Evolutionary conservation across 2,113 vertebrate species (phyloP).

Genomic region (Odobenus rosmarus): DNA sequence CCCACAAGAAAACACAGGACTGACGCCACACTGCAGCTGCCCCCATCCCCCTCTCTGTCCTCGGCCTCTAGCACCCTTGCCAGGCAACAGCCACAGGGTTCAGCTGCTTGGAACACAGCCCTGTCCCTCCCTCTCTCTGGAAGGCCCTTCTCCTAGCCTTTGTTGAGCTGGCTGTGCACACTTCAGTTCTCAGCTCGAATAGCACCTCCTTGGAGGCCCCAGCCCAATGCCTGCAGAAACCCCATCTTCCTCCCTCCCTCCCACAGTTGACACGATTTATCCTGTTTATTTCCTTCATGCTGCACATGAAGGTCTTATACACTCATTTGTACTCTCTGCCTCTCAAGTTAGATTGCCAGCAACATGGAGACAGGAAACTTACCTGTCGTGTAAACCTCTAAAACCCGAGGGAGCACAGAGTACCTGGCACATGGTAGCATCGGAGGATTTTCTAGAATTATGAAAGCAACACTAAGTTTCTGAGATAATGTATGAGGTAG

Average conservation of each 20-base stretch:
- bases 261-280: not conserved
- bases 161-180: not conserved
- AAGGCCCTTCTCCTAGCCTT: not conserved
- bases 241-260: not conserved
- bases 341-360: not conserved
- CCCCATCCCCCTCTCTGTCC: not conserved
- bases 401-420: not conserved
- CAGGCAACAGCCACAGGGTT: no score
- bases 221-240: not conserved
- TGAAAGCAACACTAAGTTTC: not conserved
- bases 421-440: not conserved
- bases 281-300: not conserved
- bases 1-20: not conserved
- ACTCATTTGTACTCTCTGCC: not conserved
- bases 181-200: not conserved
- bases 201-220: not conserved
- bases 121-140: no score
- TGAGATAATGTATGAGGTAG: not conserved
- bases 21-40: no score
- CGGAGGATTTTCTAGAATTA: not conserved
- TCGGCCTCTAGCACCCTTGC: not conserved
- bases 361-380: not conserved
- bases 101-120: not conserved
- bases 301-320: not conserved
- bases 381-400: not conserved